phyloP scores from a whole-genome alignment of 2,888 invertebrate species.

The Anarsia innoxiella region DNA sequence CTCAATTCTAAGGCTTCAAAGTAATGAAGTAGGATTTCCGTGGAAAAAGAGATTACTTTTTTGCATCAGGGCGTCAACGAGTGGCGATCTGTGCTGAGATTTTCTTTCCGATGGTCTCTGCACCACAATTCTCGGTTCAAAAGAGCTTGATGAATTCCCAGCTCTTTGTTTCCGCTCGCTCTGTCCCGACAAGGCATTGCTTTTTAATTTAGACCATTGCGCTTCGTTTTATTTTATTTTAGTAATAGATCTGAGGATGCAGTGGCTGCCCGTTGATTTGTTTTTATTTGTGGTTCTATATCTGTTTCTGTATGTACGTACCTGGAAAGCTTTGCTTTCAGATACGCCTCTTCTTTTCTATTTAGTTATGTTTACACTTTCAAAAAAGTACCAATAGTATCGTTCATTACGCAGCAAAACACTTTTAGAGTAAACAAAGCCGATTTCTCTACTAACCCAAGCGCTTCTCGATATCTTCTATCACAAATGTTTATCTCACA shows the following conservation, averaged over 20 bases:
- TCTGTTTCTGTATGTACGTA: too few species aligned
- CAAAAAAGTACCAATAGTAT: too few species aligned
- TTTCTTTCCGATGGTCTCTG: conserved; percentile 27
- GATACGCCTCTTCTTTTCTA: too few species aligned
- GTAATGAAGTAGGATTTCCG: conserved; percentile 59
- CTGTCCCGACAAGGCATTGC: conserved; percentile 67
- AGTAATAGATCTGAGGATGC: conserved; percentile 60
- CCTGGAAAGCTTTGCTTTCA: too few species aligned
- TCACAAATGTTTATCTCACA: too few species aligned
- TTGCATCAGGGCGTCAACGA: conserved; percentile 65
- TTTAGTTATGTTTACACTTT: too few species aligned
- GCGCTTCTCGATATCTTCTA: too few species aligned
- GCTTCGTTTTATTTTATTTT: conserved; percentile 54
- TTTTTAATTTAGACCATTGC: conserved; percentile 72
- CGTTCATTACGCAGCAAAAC: too few species aligned
- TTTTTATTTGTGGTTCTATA: too few species aligned
- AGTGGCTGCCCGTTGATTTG: conserved; percentile 25
- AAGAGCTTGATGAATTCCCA: conserved; percentile 71
- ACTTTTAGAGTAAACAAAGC: too few species aligned
- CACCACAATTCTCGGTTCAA: conserved; percentile 66
- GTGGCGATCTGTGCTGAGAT: conserved; percentile 31
- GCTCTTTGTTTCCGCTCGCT: conserved; percentile 69
- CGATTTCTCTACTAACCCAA: too few species aligned
- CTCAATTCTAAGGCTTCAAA: conserved; percentile 48
- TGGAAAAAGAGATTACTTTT: conserved; percentile 52